A percentile compares a stretch with the other conserved stretches of the same genome.
Evolutionary conservation across 2,797 vertebrate species (phyloP).

Genomic region (Choloepus didactylus): DNA sequence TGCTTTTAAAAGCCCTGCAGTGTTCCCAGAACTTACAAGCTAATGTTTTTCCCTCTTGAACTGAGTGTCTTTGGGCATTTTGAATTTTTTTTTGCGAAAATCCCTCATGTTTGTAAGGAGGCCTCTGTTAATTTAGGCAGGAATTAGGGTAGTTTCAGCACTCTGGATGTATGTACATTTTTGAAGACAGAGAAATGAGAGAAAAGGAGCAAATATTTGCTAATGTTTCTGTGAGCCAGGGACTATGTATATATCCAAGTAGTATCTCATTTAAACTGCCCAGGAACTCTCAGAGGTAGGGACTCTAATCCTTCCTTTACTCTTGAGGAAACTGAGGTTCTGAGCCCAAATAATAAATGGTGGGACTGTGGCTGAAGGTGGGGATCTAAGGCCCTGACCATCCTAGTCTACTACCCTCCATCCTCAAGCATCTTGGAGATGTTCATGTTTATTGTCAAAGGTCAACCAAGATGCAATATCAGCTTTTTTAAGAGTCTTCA

Average conservation of each 20-base stretch:
- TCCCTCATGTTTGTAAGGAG: not conserved
- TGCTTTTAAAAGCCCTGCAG: constrained; percentile 10
- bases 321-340: not conserved
- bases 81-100: not conserved
- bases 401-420: rapidly evolving
- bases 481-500: not conserved
- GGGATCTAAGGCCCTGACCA: not conserved
- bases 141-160: not conserved
- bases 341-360: not conserved
- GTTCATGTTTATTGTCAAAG: not conserved
- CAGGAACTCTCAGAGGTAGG: rapidly evolving
- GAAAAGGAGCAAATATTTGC: not conserved
- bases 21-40: not conserved
- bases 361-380: not conserved
- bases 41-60: not conserved
- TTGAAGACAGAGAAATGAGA: not conserved
- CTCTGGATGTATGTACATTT: not conserved
- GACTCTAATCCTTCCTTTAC: not conserved
- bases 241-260: too few species aligned
- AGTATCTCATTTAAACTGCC: not conserved
- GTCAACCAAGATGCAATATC: not conserved
- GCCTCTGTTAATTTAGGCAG: not conserved
- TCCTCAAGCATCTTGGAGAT: not conserved
- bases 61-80: not conserved
- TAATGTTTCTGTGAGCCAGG: rapidly evolving